These are phyloP conservation scores for Aplysina aerophoba DNA, from an alignment of 37 sponge, comb jelly and placozoan genomes.

Conservation along the genomic window DNA sequence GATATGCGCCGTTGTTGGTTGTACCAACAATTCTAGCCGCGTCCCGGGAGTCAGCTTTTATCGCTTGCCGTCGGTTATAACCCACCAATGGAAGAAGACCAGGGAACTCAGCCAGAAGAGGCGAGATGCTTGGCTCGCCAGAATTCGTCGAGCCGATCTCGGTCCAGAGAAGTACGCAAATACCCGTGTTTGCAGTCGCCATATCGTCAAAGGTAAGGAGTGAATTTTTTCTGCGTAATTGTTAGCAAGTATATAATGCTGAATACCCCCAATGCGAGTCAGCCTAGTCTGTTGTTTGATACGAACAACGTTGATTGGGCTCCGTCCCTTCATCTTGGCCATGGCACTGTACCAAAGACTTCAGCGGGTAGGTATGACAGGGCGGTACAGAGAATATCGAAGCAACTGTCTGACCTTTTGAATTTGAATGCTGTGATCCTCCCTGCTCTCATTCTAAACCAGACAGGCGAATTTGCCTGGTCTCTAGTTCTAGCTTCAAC, in stretches of 20 bases:
- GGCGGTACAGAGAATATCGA: too few species aligned
- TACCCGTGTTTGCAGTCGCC: constrained; percentile 18
- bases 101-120: constrained; percentile 6
- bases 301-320: not conserved
- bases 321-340: constrained; percentile 16
- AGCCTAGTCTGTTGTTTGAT: not conserved
- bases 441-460: too few species aligned
- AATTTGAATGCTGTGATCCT: too few species aligned
- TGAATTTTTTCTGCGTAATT: not conserved
- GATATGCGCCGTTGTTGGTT: constrained; percentile 1
- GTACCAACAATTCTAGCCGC: not conserved
- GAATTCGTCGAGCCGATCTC: constrained; percentile 4
- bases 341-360: not conserved
- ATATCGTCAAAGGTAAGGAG: constrained; percentile 3
- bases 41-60: not conserved
- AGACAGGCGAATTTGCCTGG: too few species aligned
- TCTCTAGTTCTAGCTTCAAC: too few species aligned
- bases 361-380: not conserved
- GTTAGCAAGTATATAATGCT: not conserved
- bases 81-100: constrained; percentile 5
- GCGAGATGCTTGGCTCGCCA: constrained; percentile 9
- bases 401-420: too few species aligned
- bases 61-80: constrained; percentile 23
- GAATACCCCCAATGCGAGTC: not conserved
- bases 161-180: constrained; percentile 6